These are phyloP conservation scores for Agraylea sexmaculata DNA, from an alignment of 1,140 invertebrate species.

Conservation along the genomic window DNA sequence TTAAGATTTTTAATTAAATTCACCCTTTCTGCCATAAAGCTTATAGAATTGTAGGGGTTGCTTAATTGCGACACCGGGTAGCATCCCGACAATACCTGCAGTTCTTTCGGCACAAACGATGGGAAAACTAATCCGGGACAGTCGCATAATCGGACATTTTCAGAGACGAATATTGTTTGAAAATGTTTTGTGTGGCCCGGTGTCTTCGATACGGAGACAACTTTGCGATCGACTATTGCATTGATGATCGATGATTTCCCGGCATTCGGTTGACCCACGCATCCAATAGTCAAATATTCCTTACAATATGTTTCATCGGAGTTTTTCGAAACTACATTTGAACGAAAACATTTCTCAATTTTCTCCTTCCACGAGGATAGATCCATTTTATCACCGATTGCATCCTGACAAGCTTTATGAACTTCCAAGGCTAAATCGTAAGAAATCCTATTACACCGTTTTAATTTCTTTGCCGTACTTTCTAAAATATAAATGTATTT, in stretches of 20 bases:
- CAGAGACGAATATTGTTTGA: constrained; percentile 88
- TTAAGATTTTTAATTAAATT: constrained; percentile 61
- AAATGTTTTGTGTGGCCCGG: constrained; percentile 97
- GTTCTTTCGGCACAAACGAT: constrained; percentile 68
- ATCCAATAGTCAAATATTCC: constrained; percentile 88
- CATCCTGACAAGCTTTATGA: constrained; percentile 60
- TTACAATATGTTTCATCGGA: too few species aligned
- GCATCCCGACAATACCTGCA: constrained; percentile 86
- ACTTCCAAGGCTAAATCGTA: constrained; percentile 74
- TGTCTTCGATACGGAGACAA: constrained; percentile 87
- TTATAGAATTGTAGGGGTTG: constrained; percentile 75
- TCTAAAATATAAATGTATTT: constrained; percentile 44
- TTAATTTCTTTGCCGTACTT: constrained; percentile 50
- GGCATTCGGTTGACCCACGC: constrained; percentile 88
- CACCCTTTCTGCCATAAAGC: constrained; percentile 69
- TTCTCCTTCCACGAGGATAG: constrained; percentile 72
- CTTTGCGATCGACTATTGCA: constrained; percentile 80
- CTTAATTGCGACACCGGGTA: constrained; percentile 91
- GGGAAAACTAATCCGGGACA: constrained; percentile 95
- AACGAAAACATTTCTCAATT: too few species aligned
- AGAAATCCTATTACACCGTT: constrained; percentile 62
- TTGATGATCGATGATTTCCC: constrained; percentile 94
- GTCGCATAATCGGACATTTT: constrained; percentile 79
- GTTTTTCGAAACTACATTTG: too few species aligned
- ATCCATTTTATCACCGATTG: constrained; percentile 64